Evolutionary conservation across 2,888 invertebrate genomes (phyloP).

Genomic region (Apotomis capreana): DNA sequence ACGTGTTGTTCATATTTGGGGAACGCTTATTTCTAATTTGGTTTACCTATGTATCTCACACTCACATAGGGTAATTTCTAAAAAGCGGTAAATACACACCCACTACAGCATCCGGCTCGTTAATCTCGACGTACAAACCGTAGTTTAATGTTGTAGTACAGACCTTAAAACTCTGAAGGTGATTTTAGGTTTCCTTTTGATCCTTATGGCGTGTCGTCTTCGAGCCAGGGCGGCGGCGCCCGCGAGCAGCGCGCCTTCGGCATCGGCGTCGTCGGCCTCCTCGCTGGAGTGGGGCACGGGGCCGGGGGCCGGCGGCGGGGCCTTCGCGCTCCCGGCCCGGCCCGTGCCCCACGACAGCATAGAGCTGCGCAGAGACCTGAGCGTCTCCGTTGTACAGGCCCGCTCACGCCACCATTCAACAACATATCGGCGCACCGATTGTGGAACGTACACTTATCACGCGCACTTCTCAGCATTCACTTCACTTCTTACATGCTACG

Average conservation of each 20-base stretch:
- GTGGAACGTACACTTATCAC: constrained; percentile 57
- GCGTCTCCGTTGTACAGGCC: constrained; percentile 81
- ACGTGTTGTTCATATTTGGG: no score
- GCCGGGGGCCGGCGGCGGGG: constrained; percentile 52
- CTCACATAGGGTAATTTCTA: no score
- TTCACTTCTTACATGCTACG: constrained; percentile 51
- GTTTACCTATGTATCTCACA: no score
- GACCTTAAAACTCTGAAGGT: constrained; percentile 74
- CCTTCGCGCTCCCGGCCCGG: constrained; percentile 62
- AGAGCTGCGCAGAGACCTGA: constrained; percentile 78
- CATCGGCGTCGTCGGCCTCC: constrained; percentile 61
- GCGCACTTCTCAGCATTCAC: constrained; percentile 59
- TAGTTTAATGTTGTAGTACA: constrained; percentile 44
- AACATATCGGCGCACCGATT: constrained; percentile 77
- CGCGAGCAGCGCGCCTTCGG: constrained; percentile 70
- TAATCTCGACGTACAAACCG: not conserved
- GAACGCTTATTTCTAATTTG: no score
- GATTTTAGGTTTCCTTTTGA: constrained; percentile 75
- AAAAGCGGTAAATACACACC: no score
- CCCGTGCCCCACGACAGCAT: constrained; percentile 76
- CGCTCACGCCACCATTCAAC: constrained; percentile 75
- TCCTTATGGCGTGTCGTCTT: constrained; percentile 77
- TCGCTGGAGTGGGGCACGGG: constrained; percentile 52
- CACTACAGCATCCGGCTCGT: not conserved
- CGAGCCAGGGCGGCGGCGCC: constrained; percentile 74